Conservation (phyloP, 2,797 vertebrate species). For the Sitta carolinensis region DNA sequence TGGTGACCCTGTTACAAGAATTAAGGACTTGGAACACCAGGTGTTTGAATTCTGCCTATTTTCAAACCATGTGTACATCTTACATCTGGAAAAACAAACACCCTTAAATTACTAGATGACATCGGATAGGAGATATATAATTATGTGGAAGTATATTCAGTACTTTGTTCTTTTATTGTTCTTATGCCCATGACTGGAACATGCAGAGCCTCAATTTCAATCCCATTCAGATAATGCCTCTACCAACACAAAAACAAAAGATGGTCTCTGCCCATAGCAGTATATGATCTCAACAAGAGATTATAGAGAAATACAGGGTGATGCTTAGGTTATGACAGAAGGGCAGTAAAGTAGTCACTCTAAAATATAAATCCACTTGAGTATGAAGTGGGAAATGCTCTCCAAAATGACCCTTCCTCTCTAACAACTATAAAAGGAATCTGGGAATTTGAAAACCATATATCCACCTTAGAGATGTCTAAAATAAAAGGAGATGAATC, state of each 20-base stretch:
- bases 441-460: background rate
- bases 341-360: background rate
- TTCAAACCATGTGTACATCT: background rate
- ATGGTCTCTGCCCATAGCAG: background rate
- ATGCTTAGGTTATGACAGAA: background rate
- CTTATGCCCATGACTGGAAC: background rate
- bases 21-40: background rate
- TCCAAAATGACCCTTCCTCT: background rate
- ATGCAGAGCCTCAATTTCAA: slow-evolving; percentile 8
- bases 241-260: slow-evolving; percentile 13
- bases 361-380: background rate
- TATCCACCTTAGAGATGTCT: background rate
- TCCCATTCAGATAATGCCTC: background rate
- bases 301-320: background rate
- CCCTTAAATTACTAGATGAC: slow-evolving; percentile 4
- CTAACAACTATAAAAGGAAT: background rate
- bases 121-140: background rate
- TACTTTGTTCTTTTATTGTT: slow-evolving; percentile 23
- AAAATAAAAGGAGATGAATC: background rate
- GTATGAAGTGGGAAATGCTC: background rate
- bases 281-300: background rate
- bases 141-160: slow-evolving; percentile 9
- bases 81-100: slow-evolving; percentile 37
- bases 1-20: slow-evolving; percentile 38
- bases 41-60: slow-evolving; percentile 45